These are phyloP conservation scores for Neopelma chrysocephalum DNA, from an alignment of 2,797 vertebrate species.

Conservation along the genomic window DNA sequence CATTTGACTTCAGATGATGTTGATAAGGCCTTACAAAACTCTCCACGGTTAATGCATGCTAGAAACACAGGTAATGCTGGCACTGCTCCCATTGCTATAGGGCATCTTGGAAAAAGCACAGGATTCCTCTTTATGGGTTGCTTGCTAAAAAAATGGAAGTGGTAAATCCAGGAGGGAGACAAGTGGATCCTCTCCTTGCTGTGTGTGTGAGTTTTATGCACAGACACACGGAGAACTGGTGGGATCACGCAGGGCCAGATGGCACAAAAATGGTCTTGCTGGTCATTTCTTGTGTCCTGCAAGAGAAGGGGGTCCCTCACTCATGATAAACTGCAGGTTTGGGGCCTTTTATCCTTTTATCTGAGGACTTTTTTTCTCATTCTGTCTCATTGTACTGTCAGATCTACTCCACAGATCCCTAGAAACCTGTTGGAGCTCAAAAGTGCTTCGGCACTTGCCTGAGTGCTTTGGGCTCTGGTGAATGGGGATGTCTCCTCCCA, in stretches of 20 bases:
- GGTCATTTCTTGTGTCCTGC: background rate
- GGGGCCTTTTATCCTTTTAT: background rate
- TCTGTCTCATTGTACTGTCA: background rate
- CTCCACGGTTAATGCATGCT: conserved; percentile 93
- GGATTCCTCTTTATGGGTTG: conserved; percentile 16
- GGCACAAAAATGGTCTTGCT: background rate
- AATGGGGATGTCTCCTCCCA: background rate
- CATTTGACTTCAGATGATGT: conserved; percentile 95
- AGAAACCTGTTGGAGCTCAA: background rate
- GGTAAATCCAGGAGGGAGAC: background rate
- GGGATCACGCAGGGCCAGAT: background rate
- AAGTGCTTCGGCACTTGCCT: background rate
- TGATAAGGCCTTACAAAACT: conserved; percentile 94
- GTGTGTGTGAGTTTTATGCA: background rate
- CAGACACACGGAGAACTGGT: background rate
- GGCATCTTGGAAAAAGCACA: conserved; percentile 37
- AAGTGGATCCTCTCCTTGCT: background rate
- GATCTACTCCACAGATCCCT: background rate
- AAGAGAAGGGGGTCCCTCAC: background rate
- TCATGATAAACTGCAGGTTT: background rate
- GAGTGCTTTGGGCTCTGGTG: background rate
- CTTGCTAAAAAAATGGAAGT: conserved; percentile 8
- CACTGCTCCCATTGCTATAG: conserved; percentile 62
- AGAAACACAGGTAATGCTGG: conserved; percentile 90
- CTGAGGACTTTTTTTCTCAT: background rate